Evolutionary conservation across 1,140 invertebrate species (phyloP), one percentile per base, ranked within the genome.

Genomic region (Adelges cooleyi): DNA sequence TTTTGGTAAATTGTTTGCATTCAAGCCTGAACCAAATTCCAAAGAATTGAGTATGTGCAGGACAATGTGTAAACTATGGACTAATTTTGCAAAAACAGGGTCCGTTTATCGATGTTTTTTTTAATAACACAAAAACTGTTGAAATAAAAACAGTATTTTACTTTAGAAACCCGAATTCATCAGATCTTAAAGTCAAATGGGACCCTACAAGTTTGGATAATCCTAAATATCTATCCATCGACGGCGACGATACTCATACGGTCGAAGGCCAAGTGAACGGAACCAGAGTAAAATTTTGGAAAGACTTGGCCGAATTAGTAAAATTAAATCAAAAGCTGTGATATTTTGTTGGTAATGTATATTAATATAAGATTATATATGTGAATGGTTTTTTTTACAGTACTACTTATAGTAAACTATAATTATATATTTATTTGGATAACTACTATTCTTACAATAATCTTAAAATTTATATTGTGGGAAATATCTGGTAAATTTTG

Each of bases 131-230:
- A n/a, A 15, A 11, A 13, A 13, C 11, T 54, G 48, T 15, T 11
- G 11, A 20, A 50, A n/a, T n/a, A n/a, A n/a, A n/a, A n/a, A n/a
- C n/a, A n/a, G n/a, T n/a, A n/a, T n/a, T n/a, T n/a, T n/a, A 11
- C 44, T 59, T 46, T 33, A 62, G 56, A 33, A 48, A 48, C 29
- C 56, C 56, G 10, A 62, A 62, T 62, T 62, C 56, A 22, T 8
- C 27, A 4, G 25, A 62, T 46, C 44, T 22, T 18, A 20, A 13
- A 9, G 2, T 62, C n/a, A 20, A 17, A 15, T 62, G 56, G 56
- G 10, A 46, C 18, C 36, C 18, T 46, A 33, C 42, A 4, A 62
- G 18, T 33, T 9, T 33, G 6, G 17, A 48, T 2, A 13, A 48
- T 62, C 56, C 56, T 2, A 62, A 62, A 33, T 62, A 62, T 48